These are phyloP conservation scores for Strigamia transsilvanica DNA, from an alignment of 2,888 invertebrate genomes.

Conservation along the genomic window DNA sequence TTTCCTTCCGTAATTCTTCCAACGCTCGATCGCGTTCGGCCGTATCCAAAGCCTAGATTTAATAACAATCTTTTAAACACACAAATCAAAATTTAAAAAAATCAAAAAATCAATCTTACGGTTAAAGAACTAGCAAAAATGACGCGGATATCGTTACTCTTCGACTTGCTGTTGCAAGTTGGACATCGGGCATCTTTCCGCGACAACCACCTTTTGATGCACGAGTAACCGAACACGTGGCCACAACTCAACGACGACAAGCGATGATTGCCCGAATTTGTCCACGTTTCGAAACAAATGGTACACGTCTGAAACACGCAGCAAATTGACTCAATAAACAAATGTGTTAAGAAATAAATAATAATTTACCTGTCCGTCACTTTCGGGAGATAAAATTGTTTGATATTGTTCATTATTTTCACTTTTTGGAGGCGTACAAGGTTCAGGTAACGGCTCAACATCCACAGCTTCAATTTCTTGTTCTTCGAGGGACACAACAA, in stretches of 20 bases:
- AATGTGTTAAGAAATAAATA: background rate
- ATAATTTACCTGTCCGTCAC: background rate
- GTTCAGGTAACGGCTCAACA: background rate
- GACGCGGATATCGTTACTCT: constrained; percentile 74
- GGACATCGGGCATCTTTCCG: constrained; percentile 76
- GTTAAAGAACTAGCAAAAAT: constrained; percentile 79
- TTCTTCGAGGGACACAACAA: background rate
- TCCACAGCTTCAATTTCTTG: background rate
- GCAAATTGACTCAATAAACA: background rate
- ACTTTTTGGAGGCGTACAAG: background rate
- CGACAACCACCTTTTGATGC: constrained; percentile 79
- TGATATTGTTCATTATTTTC: background rate
- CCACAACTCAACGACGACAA: constrained; percentile 89
- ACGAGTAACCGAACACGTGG: constrained; percentile 86
- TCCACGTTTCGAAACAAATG: constrained; percentile 90
- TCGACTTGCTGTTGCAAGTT: constrained; percentile 82
- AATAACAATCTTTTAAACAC: too few species aligned
- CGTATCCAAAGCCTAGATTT: constrained; percentile 74
- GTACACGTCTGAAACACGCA: constrained; percentile 71
- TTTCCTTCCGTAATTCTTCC: constrained; percentile 70
- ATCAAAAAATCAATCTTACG: constrained; percentile 58
- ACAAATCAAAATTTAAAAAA: background rate
- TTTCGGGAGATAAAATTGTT: background rate
- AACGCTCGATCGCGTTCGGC: constrained; percentile 74
- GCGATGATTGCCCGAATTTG: constrained; percentile 84